Evolutionary conservation across 1,140 invertebrate genomes (phyloP), one percentile per base, ranked within the genome.

Genomic region (Trypoxylus dichotomus): DNA sequence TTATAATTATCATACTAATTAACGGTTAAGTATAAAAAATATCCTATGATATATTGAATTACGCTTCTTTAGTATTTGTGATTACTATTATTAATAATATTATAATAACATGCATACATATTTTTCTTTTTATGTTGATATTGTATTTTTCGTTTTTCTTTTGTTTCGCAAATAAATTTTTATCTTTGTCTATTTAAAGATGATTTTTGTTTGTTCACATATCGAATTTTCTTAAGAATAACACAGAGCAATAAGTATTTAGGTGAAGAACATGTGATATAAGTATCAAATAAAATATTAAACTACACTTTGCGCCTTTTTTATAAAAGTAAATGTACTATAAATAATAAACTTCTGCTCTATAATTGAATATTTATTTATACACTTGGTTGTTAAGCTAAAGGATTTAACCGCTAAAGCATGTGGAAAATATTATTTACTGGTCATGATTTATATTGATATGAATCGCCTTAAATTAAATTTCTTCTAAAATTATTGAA

Each of bases 1-100:
- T 80, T 80, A 80, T 71, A 78, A 80, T 80, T 76, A 68, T 68
- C 10, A 74, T 74, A 74, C 15, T 74, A 41, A 24, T 37, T 74
- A 74, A 74, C 19, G 21, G 19, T 74, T 74, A 74, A 74, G 72
- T 74, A 74, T 74, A 37, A 74, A 74, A 37, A 74, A 74, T 71
- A 41, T 74, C 72, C 27, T 74, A 74, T 74, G 72, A 74, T 74
- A 74, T 74, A 41, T 27, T 74, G 41, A 74, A 43, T 74, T 74
- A 74, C 72, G 72, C 72, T 74, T 74, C 19, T 74, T 74, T 74
- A 74, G 32, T 74, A 74, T 74, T 74, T 74, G 72, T 74, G 72
- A 74, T 74, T 74, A 74, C 41, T 41, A 74, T 74, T 41, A 74
- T 37, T 68, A 68, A 24, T 68, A 68, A 24, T 24, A 68, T 68